A percentile compares a stretch with the other conserved stretches of the same genome.
phyloP scores from a whole-genome alignment of 1,140 invertebrate genomes.

The Pachypeltis micranthus region DNA sequence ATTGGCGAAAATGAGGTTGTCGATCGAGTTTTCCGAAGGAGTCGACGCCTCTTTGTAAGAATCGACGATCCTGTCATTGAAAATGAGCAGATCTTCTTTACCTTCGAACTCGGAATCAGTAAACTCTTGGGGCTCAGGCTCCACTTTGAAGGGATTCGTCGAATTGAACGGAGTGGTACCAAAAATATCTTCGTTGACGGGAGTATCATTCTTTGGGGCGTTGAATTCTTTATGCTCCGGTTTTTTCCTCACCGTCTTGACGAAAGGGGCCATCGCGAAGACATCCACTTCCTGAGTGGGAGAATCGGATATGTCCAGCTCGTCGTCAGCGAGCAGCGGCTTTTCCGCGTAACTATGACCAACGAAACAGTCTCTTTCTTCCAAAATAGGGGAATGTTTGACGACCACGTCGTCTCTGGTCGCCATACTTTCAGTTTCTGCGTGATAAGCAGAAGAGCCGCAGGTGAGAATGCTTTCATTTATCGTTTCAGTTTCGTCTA shows the following conservation, averaged over 20 bases:
- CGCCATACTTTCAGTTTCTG: slow-evolving; percentile 50
- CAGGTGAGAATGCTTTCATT: slow-evolving; percentile 54
- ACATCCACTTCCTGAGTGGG: slow-evolving; percentile 43
- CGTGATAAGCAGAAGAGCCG: slow-evolving; percentile 55
- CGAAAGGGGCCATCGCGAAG: slow-evolving; percentile 63
- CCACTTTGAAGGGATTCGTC: slow-evolving; percentile 15
- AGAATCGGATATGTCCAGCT: slow-evolving; percentile 45
- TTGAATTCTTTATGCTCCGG: slow-evolving; percentile 19
- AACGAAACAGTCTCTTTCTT: slow-evolving; percentile 43
- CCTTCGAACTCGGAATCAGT: slow-evolving; percentile 22
- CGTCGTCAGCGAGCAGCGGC: slow-evolving; percentile 65
- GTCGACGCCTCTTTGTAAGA: neutral
- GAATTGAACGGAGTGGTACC: slow-evolving; percentile 46
- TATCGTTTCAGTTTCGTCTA: slow-evolving; percentile 41
- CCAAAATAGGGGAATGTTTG: slow-evolving; percentile 27
- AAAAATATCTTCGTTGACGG: slow-evolving; percentile 40
- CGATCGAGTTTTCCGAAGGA: neutral
- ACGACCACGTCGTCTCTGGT: slow-evolving; percentile 26
- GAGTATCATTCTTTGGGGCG: neutral
- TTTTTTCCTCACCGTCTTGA: slow-evolving; percentile 30
- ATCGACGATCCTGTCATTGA: neutral
- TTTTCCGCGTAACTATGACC: slow-evolving; percentile 69
- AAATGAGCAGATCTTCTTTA: slow-evolving; percentile 19
- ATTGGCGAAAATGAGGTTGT: neutral
- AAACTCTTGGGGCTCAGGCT: slow-evolving; percentile 22